Evolutionary conservation across 2,888 invertebrate genomes (phyloP).

Genomic region (Agriotes lineatus): DNA sequence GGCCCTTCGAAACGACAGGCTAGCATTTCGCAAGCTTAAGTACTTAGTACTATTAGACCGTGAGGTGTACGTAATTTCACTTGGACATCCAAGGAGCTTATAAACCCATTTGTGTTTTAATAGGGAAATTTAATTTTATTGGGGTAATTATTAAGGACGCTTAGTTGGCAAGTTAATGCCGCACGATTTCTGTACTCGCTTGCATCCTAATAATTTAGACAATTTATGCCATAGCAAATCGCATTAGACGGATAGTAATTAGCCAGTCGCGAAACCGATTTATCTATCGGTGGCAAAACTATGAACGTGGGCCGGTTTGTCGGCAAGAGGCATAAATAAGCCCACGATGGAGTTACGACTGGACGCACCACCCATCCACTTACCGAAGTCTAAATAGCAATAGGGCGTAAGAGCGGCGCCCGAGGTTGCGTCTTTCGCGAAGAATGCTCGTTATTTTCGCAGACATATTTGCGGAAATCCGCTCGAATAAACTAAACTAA

Average conservation of each 20-base stretch:
- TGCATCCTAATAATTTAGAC: constrained; percentile 38
- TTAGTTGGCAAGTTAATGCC: constrained; percentile 42
- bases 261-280: background rate
- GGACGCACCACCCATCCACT: constrained; percentile 23
- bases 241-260: constrained; percentile 25
- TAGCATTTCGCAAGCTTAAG: constrained; percentile 28
- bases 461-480: constrained; percentile 34
- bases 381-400: constrained; percentile 17
- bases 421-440: constrained; percentile 15
- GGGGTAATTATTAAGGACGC: constrained; percentile 46
- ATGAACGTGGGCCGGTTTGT: too few species aligned
- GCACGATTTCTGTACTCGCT: constrained; percentile 26
- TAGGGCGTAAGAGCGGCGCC: constrained; percentile 13
- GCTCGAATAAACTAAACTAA: constrained; percentile 33
- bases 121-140: constrained; percentile 50
- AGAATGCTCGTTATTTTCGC: constrained; percentile 33
- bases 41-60: constrained; percentile 35
- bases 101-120: constrained; percentile 50
- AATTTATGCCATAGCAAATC: constrained; percentile 30
- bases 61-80: constrained; percentile 40
- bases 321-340: constrained; percentile 11
- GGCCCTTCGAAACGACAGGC: constrained; percentile 10
- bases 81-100: constrained; percentile 43
- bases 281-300: too few species aligned
- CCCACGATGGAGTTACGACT: constrained; percentile 13